Conservation (phyloP, 2,113 vertebrate species). For the Pyxicephalus adspersus region DNA sequence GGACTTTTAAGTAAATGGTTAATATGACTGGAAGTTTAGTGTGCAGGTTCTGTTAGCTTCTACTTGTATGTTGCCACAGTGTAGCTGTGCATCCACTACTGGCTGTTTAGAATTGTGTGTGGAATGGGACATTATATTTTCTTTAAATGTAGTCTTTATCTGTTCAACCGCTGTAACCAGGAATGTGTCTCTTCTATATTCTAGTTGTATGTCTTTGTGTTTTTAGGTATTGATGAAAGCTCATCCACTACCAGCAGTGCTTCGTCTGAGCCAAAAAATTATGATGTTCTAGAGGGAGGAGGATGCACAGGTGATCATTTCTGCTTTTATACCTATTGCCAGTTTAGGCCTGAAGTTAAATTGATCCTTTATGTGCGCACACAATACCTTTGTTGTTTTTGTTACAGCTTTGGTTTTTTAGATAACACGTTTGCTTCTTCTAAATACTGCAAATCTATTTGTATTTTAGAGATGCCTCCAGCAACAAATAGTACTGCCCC, state of each 20-base stretch:
- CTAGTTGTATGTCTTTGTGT: conserved; percentile 12
- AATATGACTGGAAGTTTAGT: too few relatives aligned
- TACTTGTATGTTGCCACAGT: too few relatives aligned
- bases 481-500: conserved; percentile 71
- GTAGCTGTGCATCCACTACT: too few relatives aligned
- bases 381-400: not conserved
- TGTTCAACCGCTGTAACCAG: too few relatives aligned
- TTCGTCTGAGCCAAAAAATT: conserved; percentile 89
- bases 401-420: not conserved
- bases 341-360: not conserved
- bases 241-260: conserved; percentile 93
- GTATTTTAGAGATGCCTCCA: conserved; percentile 68
- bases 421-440: not conserved
- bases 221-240: conserved; percentile 87
- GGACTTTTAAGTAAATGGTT: too few relatives aligned
- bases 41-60: too few relatives aligned
- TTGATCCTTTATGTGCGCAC: too few relatives aligned
- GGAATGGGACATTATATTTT: too few relatives aligned
- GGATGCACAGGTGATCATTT: conserved; percentile 80
- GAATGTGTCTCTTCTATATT: not conserved
- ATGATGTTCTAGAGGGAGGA: conserved; percentile 91
- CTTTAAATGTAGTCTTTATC: too few relatives aligned
- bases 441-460: not conserved
- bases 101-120: too few relatives aligned
- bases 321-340: too few relatives aligned